phyloP scores from a whole-genome alignment of 1,140 invertebrate species.

The Aphaenogaster floridana region DNA sequence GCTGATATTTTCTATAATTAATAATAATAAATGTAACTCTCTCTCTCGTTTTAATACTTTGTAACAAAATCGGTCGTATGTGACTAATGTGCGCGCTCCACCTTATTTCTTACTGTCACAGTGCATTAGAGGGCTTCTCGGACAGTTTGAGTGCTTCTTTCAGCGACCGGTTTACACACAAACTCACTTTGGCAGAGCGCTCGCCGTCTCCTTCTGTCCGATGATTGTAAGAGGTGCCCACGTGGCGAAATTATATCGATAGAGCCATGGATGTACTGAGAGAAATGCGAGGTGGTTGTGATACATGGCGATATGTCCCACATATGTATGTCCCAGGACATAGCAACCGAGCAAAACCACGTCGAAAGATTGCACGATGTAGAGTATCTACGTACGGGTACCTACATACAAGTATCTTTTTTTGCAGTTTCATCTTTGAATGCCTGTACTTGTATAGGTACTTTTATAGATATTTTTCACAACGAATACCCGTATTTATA shows the following conservation, averaged over 20 bases:
- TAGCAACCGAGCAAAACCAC: neutral
- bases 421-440: neutral
- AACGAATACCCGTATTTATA: too few species aligned
- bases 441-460: neutral
- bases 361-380: neutral
- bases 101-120: conserved; percentile 57
- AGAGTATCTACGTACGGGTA: neutral
- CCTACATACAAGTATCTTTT: neutral
- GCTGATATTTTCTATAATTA: neutral
- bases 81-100: conserved; percentile 56
- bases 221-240: conserved; percentile 28
- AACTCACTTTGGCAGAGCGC: conserved; percentile 56
- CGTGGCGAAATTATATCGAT: conserved; percentile 43
- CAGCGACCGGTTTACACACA: conserved; percentile 53
- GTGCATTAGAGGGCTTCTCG: conserved; percentile 43
- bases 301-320: neutral
- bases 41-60: neutral
- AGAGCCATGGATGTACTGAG: neutral
- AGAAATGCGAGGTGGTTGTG: neutral
- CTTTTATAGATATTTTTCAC: too few species aligned
- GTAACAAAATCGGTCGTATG: conserved; percentile 47
- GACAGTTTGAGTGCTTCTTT: conserved; percentile 71
- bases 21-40: neutral
- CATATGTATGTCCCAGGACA: neutral
- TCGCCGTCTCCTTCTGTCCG: conserved; percentile 33